Evolutionary conservation across 2,797 vertebrate genomes (phyloP), one percentile per base, ranked within the genome.

Genomic region (Hydrocynus forskahlii): DNA sequence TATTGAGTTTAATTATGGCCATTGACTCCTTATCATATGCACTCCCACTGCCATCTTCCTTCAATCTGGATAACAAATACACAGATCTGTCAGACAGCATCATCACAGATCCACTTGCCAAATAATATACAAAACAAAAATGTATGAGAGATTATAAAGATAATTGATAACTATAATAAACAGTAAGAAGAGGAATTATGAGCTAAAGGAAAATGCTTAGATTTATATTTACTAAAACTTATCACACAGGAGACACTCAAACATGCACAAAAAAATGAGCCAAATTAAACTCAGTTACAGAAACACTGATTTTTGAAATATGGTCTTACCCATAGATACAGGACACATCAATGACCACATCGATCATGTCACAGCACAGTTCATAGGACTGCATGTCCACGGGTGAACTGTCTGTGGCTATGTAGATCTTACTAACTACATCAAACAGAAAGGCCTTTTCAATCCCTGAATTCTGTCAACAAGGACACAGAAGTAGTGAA

Each of bases 401-500:
- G 7, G 98, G 98, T 43, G 97, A 99, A 88, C 97, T 99, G 94
- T 99, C 98, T 74, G 98, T 99, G 87, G 98, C 98, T 21, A 99
- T 99, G 95, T 99, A 99, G 94, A 99, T 99, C 94, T 99, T 99
- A 93, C 98, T 99, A 94, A 99, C 97, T 85, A 99, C 98, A n/a
- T 99, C 98, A 64, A 99, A 99, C 90, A 99, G 94, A 86, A 99
- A 99, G 87, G 98, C 98, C 90, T 99, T 99, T 92, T 99, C 98
- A 80, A 99, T 99, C 90, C 98, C 98, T 91, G 98, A 99, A 95
- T 99, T 99, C 98, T 99, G 93, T 75, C 80, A 84, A 83, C 81
- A 43, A 52, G 70, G 66, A 81, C 52, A 78, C 21, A 75, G 40
- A 87, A 48, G 1, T 4, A 16, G 54, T 21, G 3, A 66, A 66